Percentiles rank a stretch among this genome's conserved stretches.
Evolutionary conservation across 2,113 vertebrate species (phyloP).

Genomic region (Pelodiscus sinensis): DNA sequence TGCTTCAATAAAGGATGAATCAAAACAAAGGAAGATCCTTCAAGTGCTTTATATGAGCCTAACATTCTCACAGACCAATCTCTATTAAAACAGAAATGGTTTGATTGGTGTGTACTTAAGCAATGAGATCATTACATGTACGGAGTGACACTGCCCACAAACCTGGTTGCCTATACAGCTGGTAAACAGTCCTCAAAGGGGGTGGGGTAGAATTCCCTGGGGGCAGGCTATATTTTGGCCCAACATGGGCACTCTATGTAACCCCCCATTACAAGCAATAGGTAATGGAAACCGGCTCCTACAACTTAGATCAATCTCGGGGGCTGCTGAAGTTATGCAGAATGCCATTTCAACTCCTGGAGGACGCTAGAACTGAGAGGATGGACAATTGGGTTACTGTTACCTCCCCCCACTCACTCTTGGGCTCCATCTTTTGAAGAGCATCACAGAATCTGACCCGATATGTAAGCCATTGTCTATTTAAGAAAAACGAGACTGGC

Average conservation of each 20-base stretch:
- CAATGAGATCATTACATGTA: background rate
- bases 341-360: background rate
- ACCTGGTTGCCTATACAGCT: background rate
- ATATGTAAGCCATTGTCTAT: background rate
- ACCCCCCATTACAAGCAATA: background rate
- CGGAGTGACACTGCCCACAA: background rate
- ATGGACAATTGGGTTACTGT: background rate
- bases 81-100: background rate
- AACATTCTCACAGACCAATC: background rate
- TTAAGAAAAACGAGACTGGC: background rate
- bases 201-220: background rate
- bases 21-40: conserved; percentile 33
- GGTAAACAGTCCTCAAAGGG: background rate
- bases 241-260: background rate
- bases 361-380: background rate
- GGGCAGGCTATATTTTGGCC: background rate
- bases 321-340: background rate
- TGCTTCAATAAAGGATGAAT: conserved; percentile 6
- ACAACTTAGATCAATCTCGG: background rate
- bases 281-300: background rate
- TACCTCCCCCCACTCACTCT: background rate
- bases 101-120: conserved; percentile 25
- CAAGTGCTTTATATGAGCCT: conserved; percentile 20
- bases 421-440: background rate
- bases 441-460: background rate